Evolutionary conservation across 2,113 vertebrate genomes (phyloP).

Genomic region (Rhinopithecus roxellana): DNA sequence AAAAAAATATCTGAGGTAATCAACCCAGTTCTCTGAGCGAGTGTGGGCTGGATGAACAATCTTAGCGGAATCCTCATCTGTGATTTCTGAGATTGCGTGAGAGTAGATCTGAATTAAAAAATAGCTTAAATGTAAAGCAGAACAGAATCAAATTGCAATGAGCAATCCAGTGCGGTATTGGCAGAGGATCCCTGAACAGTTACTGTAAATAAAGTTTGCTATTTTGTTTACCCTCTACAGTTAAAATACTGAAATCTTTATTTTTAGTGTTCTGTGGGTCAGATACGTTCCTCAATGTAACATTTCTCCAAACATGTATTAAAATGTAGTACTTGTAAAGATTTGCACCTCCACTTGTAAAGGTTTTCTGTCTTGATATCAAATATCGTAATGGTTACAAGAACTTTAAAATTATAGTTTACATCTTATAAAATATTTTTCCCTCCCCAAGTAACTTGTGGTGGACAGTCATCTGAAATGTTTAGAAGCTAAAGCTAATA

Average conservation of each 20-base stretch:
- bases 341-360: not conserved
- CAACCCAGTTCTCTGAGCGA: not conserved
- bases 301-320: not conserved
- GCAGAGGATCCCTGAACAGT: not conserved
- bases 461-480: not conserved
- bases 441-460: not conserved
- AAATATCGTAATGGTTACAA: not conserved
- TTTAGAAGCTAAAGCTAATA: conserved; percentile 25
- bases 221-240: not conserved
- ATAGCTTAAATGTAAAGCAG: not conserved
- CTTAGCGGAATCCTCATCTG: not conserved
- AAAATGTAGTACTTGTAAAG: not conserved
- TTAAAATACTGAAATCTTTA: not conserved
- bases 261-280: not conserved
- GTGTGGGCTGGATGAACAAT: not conserved
- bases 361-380: not conserved
- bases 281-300: not conserved
- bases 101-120: not conserved
- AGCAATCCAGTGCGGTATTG: not conserved
- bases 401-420: conserved; percentile 26
- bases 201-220: not conserved
- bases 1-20: not conserved
- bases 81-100: not conserved
- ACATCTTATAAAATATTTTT: not conserved
- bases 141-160: not conserved